Evolutionary conservation across 2,113 vertebrate species (phyloP).

Genomic region (Isurus oxyrinchus): DNA sequence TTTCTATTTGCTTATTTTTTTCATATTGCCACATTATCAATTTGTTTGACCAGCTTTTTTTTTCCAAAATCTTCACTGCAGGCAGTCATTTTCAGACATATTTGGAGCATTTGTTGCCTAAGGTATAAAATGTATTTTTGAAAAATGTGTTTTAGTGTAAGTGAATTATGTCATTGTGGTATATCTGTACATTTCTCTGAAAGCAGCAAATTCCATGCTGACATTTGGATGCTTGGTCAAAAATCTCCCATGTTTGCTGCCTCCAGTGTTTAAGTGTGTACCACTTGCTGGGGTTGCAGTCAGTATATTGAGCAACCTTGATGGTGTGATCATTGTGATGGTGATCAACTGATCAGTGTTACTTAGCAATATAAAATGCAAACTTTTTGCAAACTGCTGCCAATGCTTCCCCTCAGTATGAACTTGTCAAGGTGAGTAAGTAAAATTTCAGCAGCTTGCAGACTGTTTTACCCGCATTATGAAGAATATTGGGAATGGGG

Average conservation of each 20-base stretch:
- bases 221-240: not conserved
- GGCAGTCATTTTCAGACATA: not conserved
- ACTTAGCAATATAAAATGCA: not conserved
- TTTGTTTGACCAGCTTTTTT: not conserved
- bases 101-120: not conserved
- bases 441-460: not conserved
- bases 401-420: not conserved
- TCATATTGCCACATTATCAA: not conserved
- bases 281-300: too few relatives aligned
- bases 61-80: not conserved
- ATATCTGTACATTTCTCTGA: not conserved
- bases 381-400: not conserved
- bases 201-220: not conserved
- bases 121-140: not conserved
- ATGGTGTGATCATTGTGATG: not conserved
- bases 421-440: not conserved
- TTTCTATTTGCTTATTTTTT: not conserved
- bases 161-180: not conserved
- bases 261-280: too few relatives aligned
- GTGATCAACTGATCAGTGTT: not conserved
- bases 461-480: not conserved
- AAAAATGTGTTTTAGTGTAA: not conserved
- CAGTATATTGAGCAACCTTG: too few relatives aligned
- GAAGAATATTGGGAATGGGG: not conserved
- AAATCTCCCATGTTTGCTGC: too few relatives aligned